A percentile compares a stretch with the other conserved stretches of the same genome.
Evolutionary conservation across 2,797 vertebrate species (phyloP).

Genomic region (Galagoides demidoff): DNA sequence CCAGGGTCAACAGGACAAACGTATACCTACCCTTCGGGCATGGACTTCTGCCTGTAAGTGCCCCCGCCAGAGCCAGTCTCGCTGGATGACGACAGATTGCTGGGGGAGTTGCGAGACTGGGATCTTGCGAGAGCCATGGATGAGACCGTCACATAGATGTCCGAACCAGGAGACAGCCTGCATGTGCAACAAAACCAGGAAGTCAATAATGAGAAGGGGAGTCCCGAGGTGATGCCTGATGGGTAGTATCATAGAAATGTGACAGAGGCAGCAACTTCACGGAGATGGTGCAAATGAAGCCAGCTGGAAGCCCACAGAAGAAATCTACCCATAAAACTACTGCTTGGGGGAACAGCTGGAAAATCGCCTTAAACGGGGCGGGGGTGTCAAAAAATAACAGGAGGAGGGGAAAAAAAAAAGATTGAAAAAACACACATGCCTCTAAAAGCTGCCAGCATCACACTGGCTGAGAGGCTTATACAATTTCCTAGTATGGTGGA

Average conservation of each 20-base stretch:
- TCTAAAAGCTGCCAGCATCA: constrained; percentile 63
- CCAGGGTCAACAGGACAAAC: background rate
- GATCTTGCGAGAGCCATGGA: constrained; percentile 95
- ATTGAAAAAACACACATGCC: constrained; percentile 21
- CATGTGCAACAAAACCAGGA: constrained; percentile 50
- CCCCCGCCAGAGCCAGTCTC: constrained; percentile 92
- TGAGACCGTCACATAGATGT: constrained; percentile 96
- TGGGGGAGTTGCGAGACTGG: constrained; percentile 93
- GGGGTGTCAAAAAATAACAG: background rate
- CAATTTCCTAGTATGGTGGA: constrained; percentile 51
- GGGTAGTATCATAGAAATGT: background rate
- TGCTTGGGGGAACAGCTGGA: constrained; percentile 55
- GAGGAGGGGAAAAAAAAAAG: background rate
- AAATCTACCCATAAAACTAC: constrained; percentile 5
- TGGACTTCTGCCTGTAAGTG: constrained; percentile 94
- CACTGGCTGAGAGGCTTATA: constrained; percentile 38
- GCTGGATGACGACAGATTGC: constrained; percentile 92
- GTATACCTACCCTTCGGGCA: constrained; percentile 94
- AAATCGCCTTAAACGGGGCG: constrained; percentile 15
- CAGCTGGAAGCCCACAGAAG: constrained; percentile 60
- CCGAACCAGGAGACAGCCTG: constrained; percentile 95
- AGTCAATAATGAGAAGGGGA: constrained; percentile 69
- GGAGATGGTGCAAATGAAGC: constrained; percentile 35
- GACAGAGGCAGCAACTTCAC: background rate
- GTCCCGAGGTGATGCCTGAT: background rate